Base-by-base conservation (phyloP, 2,888 invertebrate genomes). In the Zygaena filipendulae region DNA sequence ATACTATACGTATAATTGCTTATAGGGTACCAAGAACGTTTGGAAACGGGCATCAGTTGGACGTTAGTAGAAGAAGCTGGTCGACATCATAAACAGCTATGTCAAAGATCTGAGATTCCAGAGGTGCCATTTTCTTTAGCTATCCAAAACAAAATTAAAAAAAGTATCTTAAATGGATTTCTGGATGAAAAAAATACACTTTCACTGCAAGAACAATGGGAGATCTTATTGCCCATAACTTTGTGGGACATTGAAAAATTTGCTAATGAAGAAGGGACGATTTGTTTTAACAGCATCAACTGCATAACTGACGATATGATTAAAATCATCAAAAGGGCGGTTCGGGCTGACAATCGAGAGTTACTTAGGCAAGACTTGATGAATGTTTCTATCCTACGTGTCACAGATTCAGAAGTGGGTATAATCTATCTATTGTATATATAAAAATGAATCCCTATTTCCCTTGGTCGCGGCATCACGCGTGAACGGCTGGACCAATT, bases 201-300 rank as follows among this genome's bases (percentile, higher is more conserved):
- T 3, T 56, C 49, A 24, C 42, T 75, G 13, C 41, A 61, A 4
- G 52, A 77, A 16, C 64, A 66, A 13, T 71, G 66, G 63, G 71
- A 75, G 11, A 30, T 67, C 2, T 35, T 63, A 2, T 35, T 72
- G 10, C 64, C 75, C 1, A 50, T 60, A 12, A 52, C 45, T 2
- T 26, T 70, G 10, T 80, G 74, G 72, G 79, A 80, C 39, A 59
- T 50, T 19, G 66, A 69, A 9, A 68, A 52, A 31, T 64, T 67
- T 38, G 47, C 57, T 1, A 70, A 48, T 9, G 55, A 66, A 9
- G 71, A 71, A 50, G 52, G 43, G n/a, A 62, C 63, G 43, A 53
- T 58, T 25, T 71, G 72, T 35, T 77, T 69, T 23, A 36, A 44
- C 5, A 60, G 39, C 33, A 41, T 40, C 2, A 75, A 77, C 32